Evolutionary conservation across 2,888 invertebrate species (phyloP).

Genomic region (Oxyscelio sp.): DNA sequence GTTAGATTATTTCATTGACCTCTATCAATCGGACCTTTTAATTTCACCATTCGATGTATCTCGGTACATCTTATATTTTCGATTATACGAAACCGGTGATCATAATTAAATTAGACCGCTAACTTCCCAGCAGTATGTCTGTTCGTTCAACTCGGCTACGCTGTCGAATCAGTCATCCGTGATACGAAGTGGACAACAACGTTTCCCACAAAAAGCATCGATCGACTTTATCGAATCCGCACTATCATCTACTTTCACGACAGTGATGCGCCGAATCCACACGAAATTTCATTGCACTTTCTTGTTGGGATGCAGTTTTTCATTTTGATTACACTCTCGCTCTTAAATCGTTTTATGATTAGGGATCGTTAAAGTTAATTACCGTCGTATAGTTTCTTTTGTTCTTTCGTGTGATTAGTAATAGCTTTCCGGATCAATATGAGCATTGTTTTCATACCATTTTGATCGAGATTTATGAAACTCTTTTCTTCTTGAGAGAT

Average conservation of each 20-base stretch:
- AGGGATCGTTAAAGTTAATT: conserved; percentile 24
- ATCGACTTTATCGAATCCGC: conserved; percentile 34
- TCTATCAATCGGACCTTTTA: too few relatives aligned
- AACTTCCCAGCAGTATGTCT: conserved; percentile 12
- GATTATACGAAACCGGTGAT: not conserved
- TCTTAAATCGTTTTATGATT: not conserved
- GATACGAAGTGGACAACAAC: conserved; percentile 18
- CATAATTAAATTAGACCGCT: conserved; percentile 24
- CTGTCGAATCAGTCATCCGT: conserved; percentile 27
- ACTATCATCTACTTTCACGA: conserved; percentile 51
- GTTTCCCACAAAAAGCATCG: conserved; percentile 12
- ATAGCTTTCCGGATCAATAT: conserved; percentile 8
- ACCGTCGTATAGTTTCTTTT: not conserved
- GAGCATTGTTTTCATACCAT: conserved; percentile 10
- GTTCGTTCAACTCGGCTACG: not conserved
- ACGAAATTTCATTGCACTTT: conserved; percentile 39
- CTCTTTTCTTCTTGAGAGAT: too few relatives aligned
- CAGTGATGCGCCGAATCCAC: conserved; percentile 20
- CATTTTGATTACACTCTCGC: not conserved
- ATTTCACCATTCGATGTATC: not conserved
- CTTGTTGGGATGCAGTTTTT: not conserved
- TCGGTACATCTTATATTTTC: not conserved
- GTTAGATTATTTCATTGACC: too few relatives aligned
- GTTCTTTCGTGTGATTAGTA: conserved; percentile 5
- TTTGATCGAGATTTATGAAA: not conserved